These are phyloP conservation scores for Brachyopa scutellaris DNA, from an alignment of 2,888 invertebrate species.

Conservation along the genomic window DNA sequence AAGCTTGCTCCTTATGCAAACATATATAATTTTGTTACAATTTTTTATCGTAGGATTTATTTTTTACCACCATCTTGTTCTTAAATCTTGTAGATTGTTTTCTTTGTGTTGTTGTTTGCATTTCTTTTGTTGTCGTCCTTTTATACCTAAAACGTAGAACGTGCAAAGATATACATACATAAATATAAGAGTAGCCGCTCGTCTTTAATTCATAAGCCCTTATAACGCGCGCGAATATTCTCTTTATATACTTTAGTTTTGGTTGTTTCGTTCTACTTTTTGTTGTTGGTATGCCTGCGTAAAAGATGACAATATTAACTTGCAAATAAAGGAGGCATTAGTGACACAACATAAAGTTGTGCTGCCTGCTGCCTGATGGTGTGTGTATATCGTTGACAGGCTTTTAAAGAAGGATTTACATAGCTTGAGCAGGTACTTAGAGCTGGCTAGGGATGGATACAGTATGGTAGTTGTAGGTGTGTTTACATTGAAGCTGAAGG, in stretches of 20 bases:
- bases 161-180: background rate
- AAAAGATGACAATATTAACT: slow-evolving; percentile 19
- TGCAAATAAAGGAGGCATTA: slow-evolving; percentile 17
- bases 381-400: background rate
- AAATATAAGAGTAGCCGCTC: slow-evolving; percentile 6
- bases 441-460: no score
- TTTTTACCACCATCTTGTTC: background rate
- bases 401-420: background rate
- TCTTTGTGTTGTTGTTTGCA: background rate
- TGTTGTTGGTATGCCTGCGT: slow-evolving; percentile 1
- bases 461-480: background rate
- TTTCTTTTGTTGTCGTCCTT: background rate
- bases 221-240: slow-evolving; percentile 9
- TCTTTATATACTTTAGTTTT: background rate
- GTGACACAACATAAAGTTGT: slow-evolving; percentile 32
- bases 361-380: background rate
- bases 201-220: slow-evolving; percentile 31
- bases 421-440: background rate
- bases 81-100: background rate
- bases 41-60: background rate
- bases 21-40: background rate
- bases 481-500: slow-evolving; percentile 12
- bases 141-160: background rate
- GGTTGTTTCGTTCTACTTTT: background rate
- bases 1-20: background rate